Percentiles rank a stretch among this genome's conserved stretches.
These are phyloP conservation scores for Halictus rubicundus DNA, from an alignment of 1,140 invertebrate genomes.

Conservation along the genomic window DNA sequence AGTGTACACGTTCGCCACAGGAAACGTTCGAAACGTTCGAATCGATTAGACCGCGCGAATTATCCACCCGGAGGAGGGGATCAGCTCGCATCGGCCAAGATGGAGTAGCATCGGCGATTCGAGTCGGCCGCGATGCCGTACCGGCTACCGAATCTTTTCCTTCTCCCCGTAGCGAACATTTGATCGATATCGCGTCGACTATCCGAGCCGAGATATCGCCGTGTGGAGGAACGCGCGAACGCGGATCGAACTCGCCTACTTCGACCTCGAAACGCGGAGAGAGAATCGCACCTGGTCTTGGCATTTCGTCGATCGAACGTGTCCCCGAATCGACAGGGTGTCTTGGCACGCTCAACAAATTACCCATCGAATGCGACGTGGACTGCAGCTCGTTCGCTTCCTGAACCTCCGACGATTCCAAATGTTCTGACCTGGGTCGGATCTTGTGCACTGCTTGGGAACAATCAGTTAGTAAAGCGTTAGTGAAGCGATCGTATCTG, in stretches of 20 bases:
- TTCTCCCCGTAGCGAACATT: not conserved
- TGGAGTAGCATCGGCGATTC: not conserved
- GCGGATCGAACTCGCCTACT: not conserved
- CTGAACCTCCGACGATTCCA: slow-evolving; percentile 68
- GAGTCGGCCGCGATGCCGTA: not conserved
- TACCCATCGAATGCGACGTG: slow-evolving; percentile 78
- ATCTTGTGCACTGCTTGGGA: slow-evolving; percentile 77
- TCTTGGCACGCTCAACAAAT: slow-evolving; percentile 75
- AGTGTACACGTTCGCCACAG: not conserved
- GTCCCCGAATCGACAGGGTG: slow-evolving; percentile 59
- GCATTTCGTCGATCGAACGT: slow-evolving; percentile 57
- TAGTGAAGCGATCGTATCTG: slow-evolving; percentile 68
- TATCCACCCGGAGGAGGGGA: no score
- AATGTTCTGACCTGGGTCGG: slow-evolving; percentile 78
- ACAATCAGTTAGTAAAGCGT: slow-evolving; percentile 77
- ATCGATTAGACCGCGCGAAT: not conserved
- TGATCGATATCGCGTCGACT: not conserved
- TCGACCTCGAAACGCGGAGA: slow-evolving; percentile 41
- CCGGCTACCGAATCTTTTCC: not conserved
- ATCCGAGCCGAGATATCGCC: not conserved
- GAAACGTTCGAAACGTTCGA: not conserved
- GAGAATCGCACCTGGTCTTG: slow-evolving; percentile 75
- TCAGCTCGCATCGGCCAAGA: no score
- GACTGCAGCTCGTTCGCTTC: slow-evolving; percentile 63
- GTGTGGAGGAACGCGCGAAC: not conserved